Percentiles rank a stretch among this genome's conserved stretches.
Evolutionary conservation across 1,140 invertebrate species (phyloP).

Genomic region (Phthorimaea operculella): DNA sequence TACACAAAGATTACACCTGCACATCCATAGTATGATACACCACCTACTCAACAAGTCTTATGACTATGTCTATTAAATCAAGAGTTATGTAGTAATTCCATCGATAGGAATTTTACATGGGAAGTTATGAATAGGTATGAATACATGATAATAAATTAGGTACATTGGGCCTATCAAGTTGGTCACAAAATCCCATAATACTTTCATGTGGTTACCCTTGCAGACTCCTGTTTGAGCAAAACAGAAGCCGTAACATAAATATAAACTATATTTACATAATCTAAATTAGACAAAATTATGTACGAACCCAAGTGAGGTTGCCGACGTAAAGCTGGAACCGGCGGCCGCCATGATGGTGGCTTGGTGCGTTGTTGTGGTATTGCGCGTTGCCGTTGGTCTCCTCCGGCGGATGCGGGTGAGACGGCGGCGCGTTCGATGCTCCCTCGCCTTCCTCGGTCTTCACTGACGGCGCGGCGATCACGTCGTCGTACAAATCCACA

Average conservation of each 20-base stretch:
- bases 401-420: slow-evolving; percentile 66
- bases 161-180: too few species aligned
- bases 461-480: slow-evolving; percentile 82
- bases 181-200: not conserved
- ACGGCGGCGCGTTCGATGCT: slow-evolving; percentile 49
- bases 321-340: slow-evolving; percentile 94
- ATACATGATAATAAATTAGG: too few species aligned
- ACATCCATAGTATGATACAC: too few species aligned
- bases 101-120: too few species aligned
- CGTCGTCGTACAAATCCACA: slow-evolving; percentile 97
- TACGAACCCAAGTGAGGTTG: slow-evolving; percentile 89
- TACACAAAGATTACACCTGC: too few species aligned
- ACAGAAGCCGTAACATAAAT: slow-evolving; percentile 25
- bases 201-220: slow-evolving; percentile 15
- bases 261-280: slow-evolving; percentile 45
- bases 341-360: slow-evolving; percentile 76
- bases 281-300: slow-evolving; percentile 47
- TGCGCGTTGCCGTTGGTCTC: slow-evolving; percentile 77
- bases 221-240: slow-evolving; percentile 22
- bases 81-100: too few species aligned
- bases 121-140: too few species aligned
- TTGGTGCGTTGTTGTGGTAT: slow-evolving; percentile 78
- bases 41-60: too few species aligned
- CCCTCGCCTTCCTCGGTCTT: slow-evolving; percentile 68
- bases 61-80: too few species aligned